Percentiles rank a stretch among this genome's conserved stretches.
Conservation (phyloP, 64 coral and sea anemone genomes). For the Dendronephthya gigantea region DNA sequence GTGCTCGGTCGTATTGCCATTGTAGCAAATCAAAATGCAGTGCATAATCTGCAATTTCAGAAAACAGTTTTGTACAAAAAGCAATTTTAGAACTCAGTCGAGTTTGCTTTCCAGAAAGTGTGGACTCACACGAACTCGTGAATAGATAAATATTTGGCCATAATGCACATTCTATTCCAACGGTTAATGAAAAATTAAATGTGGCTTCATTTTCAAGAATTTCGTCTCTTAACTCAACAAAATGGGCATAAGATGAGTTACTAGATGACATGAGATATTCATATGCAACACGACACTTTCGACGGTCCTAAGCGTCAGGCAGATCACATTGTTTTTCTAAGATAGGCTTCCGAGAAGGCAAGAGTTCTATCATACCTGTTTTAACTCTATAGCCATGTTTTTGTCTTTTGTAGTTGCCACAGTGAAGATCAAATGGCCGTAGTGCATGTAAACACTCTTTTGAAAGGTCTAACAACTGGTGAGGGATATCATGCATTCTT, state of each 20-base stretch:
- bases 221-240: neutral
- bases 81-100: neutral
- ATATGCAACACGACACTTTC: neutral
- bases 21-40: neutral
- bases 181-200: neutral
- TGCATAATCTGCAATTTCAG: neutral
- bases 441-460: neutral
- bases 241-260: neutral
- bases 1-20: neutral
- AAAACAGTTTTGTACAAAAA: neutral
- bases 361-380: neutral
- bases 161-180: neutral
- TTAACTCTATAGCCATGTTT: neutral
- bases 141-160: slow-evolving; percentile 3
- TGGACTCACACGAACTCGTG: neutral
- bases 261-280: neutral
- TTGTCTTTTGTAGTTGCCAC: neutral
- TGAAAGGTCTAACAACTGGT: neutral
- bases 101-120: neutral
- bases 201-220: neutral
- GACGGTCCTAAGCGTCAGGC: neutral
- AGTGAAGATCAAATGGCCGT: neutral
- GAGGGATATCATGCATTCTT: neutral
- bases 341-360: neutral
- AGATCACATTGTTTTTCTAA: neutral